Evolutionary conservation across 2,113 vertebrate genomes (phyloP).

Genomic region (Triplophysa dalaica): DNA sequence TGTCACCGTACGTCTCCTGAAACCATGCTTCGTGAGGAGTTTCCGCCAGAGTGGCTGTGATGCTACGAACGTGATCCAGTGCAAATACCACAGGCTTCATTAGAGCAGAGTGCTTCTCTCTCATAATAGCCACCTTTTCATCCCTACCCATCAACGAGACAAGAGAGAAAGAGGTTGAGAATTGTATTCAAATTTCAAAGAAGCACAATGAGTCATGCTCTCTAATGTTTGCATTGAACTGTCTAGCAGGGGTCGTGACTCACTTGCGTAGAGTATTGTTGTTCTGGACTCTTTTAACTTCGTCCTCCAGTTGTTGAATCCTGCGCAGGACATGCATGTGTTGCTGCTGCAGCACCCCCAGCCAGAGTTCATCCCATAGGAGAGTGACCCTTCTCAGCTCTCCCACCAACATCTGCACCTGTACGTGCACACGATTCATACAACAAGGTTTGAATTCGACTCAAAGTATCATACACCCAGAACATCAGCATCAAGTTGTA

Average conservation of each 20-base stretch:
- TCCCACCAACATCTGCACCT: constrained; percentile 97
- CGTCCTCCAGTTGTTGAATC: constrained; percentile 95
- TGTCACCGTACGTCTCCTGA: constrained; percentile 91
- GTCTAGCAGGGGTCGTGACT: constrained; percentile 44
- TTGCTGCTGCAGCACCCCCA: constrained; percentile 93
- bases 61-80: constrained; percentile 92
- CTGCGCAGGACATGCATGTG: constrained; percentile 94
- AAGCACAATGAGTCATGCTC: neutral
- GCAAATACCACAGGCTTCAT: constrained; percentile 98
- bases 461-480: too few species aligned
- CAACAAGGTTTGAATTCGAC: too few species aligned
- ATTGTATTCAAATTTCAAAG: neutral
- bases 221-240: neutral
- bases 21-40: constrained; percentile 98
- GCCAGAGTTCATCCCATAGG: constrained; percentile 97
- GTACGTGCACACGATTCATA: neutral
- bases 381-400: constrained; percentile 95
- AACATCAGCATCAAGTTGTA: neutral
- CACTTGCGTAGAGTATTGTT: constrained; percentile 96
- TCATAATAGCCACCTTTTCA: constrained; percentile 97
- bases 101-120: constrained; percentile 94
- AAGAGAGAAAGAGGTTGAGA: neutral
- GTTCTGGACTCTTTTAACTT: constrained; percentile 96
- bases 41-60: constrained; percentile 89
- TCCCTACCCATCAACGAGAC: constrained; percentile 76